Evolutionary conservation across 2,888 invertebrate genomes (phyloP).

Genomic region (Dryobota labecula): DNA sequence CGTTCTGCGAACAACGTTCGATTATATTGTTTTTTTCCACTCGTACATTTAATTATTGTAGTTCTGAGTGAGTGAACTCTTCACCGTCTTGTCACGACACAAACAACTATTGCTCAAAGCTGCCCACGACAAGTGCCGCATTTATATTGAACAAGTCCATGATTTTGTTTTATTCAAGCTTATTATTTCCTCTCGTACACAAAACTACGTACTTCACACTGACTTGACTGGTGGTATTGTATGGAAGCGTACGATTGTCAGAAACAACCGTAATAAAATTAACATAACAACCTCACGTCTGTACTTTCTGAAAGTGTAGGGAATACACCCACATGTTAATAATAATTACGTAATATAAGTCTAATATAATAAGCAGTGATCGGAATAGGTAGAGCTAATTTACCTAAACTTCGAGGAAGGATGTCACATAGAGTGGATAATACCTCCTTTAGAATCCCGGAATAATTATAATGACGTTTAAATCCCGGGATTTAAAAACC

Average conservation of each 20-base stretch:
- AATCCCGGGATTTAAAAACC: too few relatives aligned
- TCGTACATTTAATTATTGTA: constrained; percentile 40
- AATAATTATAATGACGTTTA: too few relatives aligned
- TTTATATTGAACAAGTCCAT: constrained; percentile 1
- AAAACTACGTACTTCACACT: not conserved
- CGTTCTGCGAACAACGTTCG: constrained; percentile 32
- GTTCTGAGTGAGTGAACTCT: constrained; percentile 11
- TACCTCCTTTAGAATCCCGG: too few relatives aligned
- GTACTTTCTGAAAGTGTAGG: not conserved
- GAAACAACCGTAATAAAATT: not conserved
- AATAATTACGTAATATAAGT: not conserved
- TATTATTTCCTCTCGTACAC: not conserved
- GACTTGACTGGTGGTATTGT: not conserved
- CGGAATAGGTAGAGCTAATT: too few relatives aligned
- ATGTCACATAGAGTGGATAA: too few relatives aligned
- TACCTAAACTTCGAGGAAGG: too few relatives aligned
- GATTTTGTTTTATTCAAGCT: constrained; percentile 2
- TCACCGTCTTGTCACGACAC: constrained; percentile 16
- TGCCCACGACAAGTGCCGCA: constrained; percentile 15
- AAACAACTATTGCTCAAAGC: constrained; percentile 1
- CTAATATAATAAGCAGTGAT: too few relatives aligned
- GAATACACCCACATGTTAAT: not conserved
- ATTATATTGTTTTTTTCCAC: constrained; percentile 52
- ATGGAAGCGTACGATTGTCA: not conserved
- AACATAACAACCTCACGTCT: not conserved